These are phyloP conservation scores for Oceanodroma leucorhoa DNA, from an alignment of 2,797 vertebrate genomes.

Conservation along the genomic window DNA sequence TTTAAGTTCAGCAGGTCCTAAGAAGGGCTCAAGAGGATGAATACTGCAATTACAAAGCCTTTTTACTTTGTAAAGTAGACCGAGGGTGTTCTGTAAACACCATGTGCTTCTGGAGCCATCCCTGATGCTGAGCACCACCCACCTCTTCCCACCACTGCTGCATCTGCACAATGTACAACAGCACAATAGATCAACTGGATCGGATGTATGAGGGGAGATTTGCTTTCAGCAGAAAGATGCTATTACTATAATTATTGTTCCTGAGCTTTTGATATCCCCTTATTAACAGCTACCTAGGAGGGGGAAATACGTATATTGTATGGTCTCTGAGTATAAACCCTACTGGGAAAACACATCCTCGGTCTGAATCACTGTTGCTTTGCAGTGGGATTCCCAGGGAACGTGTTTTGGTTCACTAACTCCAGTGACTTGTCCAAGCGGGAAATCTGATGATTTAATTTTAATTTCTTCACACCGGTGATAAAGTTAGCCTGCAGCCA, in stretches of 20 bases:
- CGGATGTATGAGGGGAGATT: not conserved
- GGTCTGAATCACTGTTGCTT: not conserved
- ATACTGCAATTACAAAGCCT: not conserved
- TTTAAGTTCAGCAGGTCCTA: not conserved
- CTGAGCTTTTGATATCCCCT: not conserved
- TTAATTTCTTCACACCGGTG: conserved; percentile 5
- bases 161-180: not conserved
- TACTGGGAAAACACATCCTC: not conserved
- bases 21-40: not conserved
- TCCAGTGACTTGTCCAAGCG: not conserved
- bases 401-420: not conserved
- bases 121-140: not conserved
- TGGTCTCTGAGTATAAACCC: not conserved
- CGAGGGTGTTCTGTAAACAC: not conserved
- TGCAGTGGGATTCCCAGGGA: not conserved
- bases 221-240: not conserved
- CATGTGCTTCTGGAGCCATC: not conserved
- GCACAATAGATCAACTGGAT: fast-evolving
- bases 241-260: not conserved
- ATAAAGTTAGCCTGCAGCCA: conserved; percentile 25
- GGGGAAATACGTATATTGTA: not conserved
- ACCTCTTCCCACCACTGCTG: not conserved
- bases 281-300: not conserved
- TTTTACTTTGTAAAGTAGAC: not conserved
- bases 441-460: not conserved